Conservation (phyloP, 2,113 vertebrate genomes). For the Acinonyx jubatus region DNA sequence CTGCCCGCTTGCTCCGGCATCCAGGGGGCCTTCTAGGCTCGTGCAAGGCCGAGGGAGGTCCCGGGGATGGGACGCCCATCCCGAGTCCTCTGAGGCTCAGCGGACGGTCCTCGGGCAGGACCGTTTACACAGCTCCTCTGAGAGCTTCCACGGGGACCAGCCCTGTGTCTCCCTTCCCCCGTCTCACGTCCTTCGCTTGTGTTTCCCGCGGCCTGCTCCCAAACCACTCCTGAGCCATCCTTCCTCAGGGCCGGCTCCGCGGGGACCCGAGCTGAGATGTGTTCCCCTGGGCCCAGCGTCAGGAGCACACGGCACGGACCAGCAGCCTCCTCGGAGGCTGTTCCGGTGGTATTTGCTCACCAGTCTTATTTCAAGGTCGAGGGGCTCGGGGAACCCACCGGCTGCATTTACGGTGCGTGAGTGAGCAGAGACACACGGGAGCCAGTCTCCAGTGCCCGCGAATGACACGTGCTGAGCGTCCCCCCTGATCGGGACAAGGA, state of each 20-base stretch:
- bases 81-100: not conserved
- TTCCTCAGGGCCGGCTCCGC: not conserved
- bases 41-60: not conserved
- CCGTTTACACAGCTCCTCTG: not conserved
- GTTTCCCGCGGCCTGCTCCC: not conserved
- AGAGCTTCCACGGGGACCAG: not conserved
- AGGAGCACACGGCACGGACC: fast-evolving
- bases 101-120: not conserved
- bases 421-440: not conserved
- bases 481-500: not conserved
- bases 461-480: fast-evolving
- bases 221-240: too few species aligned
- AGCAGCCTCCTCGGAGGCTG: fast-evolving
- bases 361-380: fast-evolving
- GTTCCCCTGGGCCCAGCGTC: fast-evolving
- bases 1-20: not conserved
- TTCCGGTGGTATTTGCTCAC: fast-evolving
- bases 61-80: not conserved
- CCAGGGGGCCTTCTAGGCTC: not conserved
- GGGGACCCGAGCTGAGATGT: fast-evolving
- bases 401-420: fast-evolving
- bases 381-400: too few species aligned
- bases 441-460: fast-evolving
- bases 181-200: fast-evolving
- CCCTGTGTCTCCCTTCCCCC: not conserved